These are phyloP conservation scores for Zootoca vivipara DNA, from an alignment of 2,113 vertebrate species.

Conservation along the genomic window DNA sequence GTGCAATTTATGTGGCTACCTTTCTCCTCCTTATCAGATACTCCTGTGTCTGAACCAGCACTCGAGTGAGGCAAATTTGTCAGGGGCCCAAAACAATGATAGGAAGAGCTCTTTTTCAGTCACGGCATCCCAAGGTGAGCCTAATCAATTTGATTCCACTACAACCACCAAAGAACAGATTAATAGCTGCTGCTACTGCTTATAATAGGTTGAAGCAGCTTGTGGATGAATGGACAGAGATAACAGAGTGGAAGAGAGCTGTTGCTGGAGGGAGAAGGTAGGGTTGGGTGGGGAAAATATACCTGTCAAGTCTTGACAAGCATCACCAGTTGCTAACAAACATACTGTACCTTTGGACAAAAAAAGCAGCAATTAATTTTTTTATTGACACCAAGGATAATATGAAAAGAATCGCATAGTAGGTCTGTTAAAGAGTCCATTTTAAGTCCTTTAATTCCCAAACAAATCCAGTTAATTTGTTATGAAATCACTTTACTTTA, in stretches of 20 bases:
- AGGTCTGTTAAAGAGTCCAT: conserved; percentile 7
- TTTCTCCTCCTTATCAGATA: background rate
- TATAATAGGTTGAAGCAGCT: background rate
- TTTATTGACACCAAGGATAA: conserved; percentile 49
- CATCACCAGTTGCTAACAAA: background rate
- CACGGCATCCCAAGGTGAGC: background rate
- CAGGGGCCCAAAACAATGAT: background rate
- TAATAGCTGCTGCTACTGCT: background rate
- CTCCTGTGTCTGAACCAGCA: background rate
- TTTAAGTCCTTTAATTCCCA: background rate
- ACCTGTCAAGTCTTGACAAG: background rate
- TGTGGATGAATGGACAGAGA: background rate
- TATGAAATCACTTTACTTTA: background rate
- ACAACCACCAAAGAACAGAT: background rate
- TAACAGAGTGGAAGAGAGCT: background rate
- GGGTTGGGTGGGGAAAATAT: background rate
- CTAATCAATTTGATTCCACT: background rate
- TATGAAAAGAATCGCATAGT: conserved; percentile 11
- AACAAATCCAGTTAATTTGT: conserved; percentile 4
- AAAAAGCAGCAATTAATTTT: conserved; percentile 17
- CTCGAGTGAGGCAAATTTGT: background rate
- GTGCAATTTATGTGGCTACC: background rate
- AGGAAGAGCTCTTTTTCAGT: background rate
- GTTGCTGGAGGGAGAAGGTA: background rate
- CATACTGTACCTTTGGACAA: conserved; percentile 10